Percentiles rank a stretch among this genome's conserved stretches.
These are phyloP conservation scores for Amphiprion clarkii DNA, from an alignment of 2,797 vertebrate species.

Conservation along the genomic window DNA sequence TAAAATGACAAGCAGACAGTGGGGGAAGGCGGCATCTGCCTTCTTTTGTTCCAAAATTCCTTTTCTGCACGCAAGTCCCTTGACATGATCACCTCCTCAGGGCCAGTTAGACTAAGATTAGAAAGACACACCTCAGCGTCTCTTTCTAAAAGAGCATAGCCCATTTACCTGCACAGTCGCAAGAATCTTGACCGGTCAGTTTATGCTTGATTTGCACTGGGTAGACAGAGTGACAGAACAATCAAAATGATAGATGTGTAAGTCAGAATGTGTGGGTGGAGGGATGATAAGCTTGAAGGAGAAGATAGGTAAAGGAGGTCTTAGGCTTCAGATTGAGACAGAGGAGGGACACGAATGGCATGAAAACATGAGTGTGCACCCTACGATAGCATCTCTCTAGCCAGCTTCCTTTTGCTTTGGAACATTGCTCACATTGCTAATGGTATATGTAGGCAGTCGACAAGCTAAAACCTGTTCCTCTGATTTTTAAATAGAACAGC, in stretches of 20 bases:
- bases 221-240: slow-evolving; percentile 49
- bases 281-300: slow-evolving; percentile 60
- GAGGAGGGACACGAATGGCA: slow-evolving; percentile 60
- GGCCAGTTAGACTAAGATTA: slow-evolving; percentile 59
- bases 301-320: slow-evolving; percentile 61
- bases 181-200: slow-evolving; percentile 73
- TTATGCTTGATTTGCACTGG: slow-evolving; percentile 59
- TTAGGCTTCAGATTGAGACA: slow-evolving; percentile 56
- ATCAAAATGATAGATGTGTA: slow-evolving; percentile 33
- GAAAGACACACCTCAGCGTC: slow-evolving; percentile 61
- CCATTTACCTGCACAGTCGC: slow-evolving; percentile 46
- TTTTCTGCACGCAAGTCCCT: slow-evolving; percentile 79
- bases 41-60: slow-evolving; percentile 81
- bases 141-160: slow-evolving; percentile 26
- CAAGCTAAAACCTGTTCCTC: slow-evolving; percentile 82
- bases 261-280: slow-evolving; percentile 59
- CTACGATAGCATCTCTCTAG: slow-evolving; percentile 84
- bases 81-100: slow-evolving; percentile 73
- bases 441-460: slow-evolving; percentile 78
- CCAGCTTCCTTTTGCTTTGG: slow-evolving; percentile 78
- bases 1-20: slow-evolving; percentile 64
- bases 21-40: slow-evolving; percentile 68
- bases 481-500: slow-evolving; percentile 82
- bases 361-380: slow-evolving; percentile 68
- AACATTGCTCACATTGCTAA: slow-evolving; percentile 86